Evolutionary conservation across 2,888 invertebrate genomes (phyloP), one percentile per base, ranked within the genome.

Genomic region (Ectobius pallidus): DNA sequence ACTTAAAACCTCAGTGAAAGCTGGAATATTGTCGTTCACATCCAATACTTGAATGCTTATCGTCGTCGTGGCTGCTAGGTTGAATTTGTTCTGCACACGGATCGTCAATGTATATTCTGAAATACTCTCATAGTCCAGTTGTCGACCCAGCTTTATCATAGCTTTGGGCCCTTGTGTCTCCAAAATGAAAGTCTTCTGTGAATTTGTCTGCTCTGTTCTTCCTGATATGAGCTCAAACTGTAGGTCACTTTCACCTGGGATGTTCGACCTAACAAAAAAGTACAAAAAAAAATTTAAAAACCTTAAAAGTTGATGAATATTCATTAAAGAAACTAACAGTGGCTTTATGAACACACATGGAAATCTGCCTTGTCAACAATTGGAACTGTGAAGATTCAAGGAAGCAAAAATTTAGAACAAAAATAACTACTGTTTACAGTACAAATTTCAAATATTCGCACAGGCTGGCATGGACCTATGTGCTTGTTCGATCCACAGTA

Each of bases 11-110:
- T 94, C 94, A 61, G 92, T 91, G 80, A 97, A 96, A 77, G 90
- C 90, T 0, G 92, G 97, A 77, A 93, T 92, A 80, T 95, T 95
- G 81, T 97, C 97, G 80, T 97, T 97, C 0, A 95, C 95, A 81
- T 97, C 96, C 80, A 89, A 87, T 1, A 97, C 80, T 22, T 78
- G 78, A 20, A 85, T 79, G 16, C 76, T 77, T n/a, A 81, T 72
- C 3, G 78, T 75, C 16, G 91, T 92, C 83, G 94, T 93, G 1
- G 93, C 91, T 2, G 92, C 92, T 81, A 95, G 83, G 79, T 90
- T 90, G 80, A 91, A 91, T 78, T 91, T 92, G 82, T 95, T 95
- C 85, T 92, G 87, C 77, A 92, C 93, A 77, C 93, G 88, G 79
- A 96, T 91, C 42, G 94, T 94, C 49, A 96, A 85, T 14, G 91